Evolutionary conservation across 2,113 vertebrate species (phyloP), one percentile per base, ranked within the genome.

Genomic region (Anoplopoma fimbria): DNA sequence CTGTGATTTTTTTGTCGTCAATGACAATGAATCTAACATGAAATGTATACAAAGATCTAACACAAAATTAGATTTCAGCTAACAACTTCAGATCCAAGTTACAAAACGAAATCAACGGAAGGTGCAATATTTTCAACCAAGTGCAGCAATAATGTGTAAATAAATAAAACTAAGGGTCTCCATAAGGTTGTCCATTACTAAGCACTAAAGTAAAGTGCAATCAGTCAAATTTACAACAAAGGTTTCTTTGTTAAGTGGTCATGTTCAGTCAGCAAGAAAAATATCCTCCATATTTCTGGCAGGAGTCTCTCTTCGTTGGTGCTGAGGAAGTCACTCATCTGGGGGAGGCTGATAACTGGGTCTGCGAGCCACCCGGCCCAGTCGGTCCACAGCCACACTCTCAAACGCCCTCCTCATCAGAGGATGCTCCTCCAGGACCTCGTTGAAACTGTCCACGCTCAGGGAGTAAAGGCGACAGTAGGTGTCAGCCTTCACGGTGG

Each of bases 401-500:
- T 96, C 95, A 53, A 96, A 96, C 0, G 94, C 95, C 68, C 90
- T 85, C 74, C 95, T 95, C 94, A 96, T 95, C 69, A 95, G 85
- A 23, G 95, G 95, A 34, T 96, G 94, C 84, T 96, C 95, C 81
- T 96, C 95, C 80, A 96, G 91, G 68, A 96, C 95, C 60, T 95
- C 95, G 4, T 94, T 95, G 85, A 96, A 96, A 85, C 92, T 94
- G 82, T 95, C 92, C 80, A 95, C 95, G 0, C 95, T 96, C 76
- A 96, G 87, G 2, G 95, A 96, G 83, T 95, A 96, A 45, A 96
- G 95, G 38, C 95, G 94, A 57, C 95, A 96, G 92, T 96, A 96
- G 38, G 94, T 96, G 0, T 96, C 93, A 0, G 95, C 94, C 71
- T 36, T 89, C 47, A 96, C 95, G 0, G 83, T 95, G 36, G 95